Evolutionary conservation across 2,797 vertebrate species (phyloP), one percentile per base, ranked within the genome.

Genomic region (Ctenopoma kingsleyae): DNA sequence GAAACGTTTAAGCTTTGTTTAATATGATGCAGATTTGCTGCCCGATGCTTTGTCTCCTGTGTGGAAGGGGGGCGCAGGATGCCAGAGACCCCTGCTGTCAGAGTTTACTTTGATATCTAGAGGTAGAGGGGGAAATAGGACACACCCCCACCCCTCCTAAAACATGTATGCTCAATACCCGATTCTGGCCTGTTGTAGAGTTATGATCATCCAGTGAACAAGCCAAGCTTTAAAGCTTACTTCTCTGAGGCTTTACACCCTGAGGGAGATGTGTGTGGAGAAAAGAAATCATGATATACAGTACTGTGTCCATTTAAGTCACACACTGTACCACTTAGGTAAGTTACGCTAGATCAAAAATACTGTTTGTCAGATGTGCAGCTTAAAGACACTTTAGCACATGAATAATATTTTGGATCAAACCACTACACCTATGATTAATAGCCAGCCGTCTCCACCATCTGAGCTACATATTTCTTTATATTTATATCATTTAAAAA

Each of bases 1-100:
- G 93, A 94, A 95, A 90, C 90, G 83, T 93, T 95, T 94, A 92
- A 88, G 81, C 86, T 90, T 92, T 91, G 89, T 94, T 93, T 94
- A 95, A 94, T 92, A 90, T 62, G 88, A 92, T 90, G 93, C 93
- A 93, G 93, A 74, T 80, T 78, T 16, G 22, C 82, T 30, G 82
- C 79, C 70, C 71, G 11, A 35, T 76, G 81, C 85, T 93, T 88
- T 87, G 86, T 92, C 90, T 92, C 88, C 89, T 80, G 88, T 88
- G 86, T 86, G 83, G 84, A 87, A 83, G 73, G 80, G 86, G 86
- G 87, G 81, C 87, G 81, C 55, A 54, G 69, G 85, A 84, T 85
- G 85, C 86, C 89, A 79, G 79, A 87, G 91, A 87, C 87, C 90
- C 89, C 88, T 60, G 77, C 82, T 82, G 87, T 74, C 72, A 81